Evolutionary conservation across 2,113 vertebrate genomes (phyloP).

Genomic region (Meriones unguiculatus): DNA sequence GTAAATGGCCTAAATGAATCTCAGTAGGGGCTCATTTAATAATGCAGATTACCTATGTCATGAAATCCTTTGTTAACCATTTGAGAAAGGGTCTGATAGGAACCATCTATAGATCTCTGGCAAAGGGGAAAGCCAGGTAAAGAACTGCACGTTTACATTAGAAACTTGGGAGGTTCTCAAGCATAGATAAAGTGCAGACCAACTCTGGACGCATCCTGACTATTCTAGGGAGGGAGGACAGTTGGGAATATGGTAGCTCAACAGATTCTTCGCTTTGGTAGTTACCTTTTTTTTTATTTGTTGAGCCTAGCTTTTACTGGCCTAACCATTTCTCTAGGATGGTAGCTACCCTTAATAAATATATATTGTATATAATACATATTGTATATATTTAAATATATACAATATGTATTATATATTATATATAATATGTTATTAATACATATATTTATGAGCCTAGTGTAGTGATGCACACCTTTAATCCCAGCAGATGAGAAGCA

Average conservation of each 20-base stretch:
- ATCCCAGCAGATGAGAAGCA: background rate
- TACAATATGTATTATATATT: too few relatives aligned
- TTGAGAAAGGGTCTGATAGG: background rate
- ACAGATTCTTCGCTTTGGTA: background rate
- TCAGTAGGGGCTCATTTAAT: background rate
- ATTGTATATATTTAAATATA: too few relatives aligned
- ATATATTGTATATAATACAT: too few relatives aligned
- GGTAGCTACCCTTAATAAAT: background rate
- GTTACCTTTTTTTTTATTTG: background rate
- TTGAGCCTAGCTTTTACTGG: background rate
- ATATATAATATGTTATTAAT: too few relatives aligned
- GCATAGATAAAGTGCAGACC: background rate
- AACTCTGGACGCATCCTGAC: background rate
- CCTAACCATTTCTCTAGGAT: background rate
- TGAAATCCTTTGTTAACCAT: background rate
- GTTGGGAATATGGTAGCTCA: fast-evolving
- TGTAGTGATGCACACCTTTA: background rate
- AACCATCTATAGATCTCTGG: background rate
- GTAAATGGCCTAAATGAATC: conserved; percentile 32
- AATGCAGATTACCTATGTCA: background rate
- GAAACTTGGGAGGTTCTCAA: background rate
- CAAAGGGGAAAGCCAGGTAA: background rate
- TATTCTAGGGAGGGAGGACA: background rate
- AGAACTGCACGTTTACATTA: background rate
- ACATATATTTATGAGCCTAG: background rate